Evolutionary conservation across 2,113 vertebrate species (phyloP).

Genomic region (Sinocyclocheilus maitianheensis): DNA sequence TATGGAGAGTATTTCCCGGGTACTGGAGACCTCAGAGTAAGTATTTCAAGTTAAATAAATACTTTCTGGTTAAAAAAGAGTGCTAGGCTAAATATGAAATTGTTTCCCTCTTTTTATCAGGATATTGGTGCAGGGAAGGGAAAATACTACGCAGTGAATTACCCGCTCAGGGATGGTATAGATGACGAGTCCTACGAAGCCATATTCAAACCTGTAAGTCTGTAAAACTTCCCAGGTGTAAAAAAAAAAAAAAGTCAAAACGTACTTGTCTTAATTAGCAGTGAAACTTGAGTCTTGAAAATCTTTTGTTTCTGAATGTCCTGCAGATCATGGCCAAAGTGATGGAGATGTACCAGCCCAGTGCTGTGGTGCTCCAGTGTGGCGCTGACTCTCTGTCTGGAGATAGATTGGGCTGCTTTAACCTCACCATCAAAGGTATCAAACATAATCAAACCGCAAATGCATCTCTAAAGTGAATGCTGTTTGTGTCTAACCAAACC

Average conservation of each 20-base stretch:
- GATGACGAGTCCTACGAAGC: constrained; percentile 98
- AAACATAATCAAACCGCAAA: background rate
- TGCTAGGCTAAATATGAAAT: background rate
- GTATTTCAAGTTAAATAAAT: constrained; percentile 54
- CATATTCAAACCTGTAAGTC: constrained; percentile 94
- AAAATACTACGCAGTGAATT: constrained; percentile 97
- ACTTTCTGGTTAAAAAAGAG: background rate
- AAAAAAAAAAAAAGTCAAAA: background rate
- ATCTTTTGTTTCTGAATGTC: constrained; percentile 15
- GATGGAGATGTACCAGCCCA: constrained; percentile 98
- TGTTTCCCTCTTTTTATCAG: constrained; percentile 65
- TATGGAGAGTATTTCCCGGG: constrained; percentile 98
- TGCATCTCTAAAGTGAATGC: background rate
- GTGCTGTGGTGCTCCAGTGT: constrained; percentile 93
- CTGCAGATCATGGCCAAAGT: constrained; percentile 94
- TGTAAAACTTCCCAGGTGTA: background rate
- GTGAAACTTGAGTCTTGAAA: too few species aligned
- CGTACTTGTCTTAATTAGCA: background rate
- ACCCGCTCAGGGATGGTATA: constrained; percentile 94
- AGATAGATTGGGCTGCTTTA: constrained; percentile 95
- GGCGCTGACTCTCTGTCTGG: constrained; percentile 96
- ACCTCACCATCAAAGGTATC: constrained; percentile 96
- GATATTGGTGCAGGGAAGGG: constrained; percentile 98
- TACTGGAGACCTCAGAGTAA: constrained; percentile 94
- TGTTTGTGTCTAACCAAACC: background rate